Base-by-base conservation (phyloP, 37 sponge, comb jelly and placozoan species). In the Haliclona indistincta region DNA sequence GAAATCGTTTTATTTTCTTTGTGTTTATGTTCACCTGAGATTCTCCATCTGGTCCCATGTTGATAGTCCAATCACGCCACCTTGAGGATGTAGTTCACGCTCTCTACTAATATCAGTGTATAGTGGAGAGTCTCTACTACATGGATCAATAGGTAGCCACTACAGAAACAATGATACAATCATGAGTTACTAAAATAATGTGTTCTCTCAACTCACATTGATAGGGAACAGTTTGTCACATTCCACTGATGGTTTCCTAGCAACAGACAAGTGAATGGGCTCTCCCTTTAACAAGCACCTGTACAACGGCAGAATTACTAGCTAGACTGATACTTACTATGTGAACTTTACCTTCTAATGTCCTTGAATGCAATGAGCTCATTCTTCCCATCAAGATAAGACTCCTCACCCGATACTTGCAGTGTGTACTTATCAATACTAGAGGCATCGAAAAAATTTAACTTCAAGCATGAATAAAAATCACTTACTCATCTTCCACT, bases 211-310 rank as follows among this genome's bases (percentile, higher is more conserved):
- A 53, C 81, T 58, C 55, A 86, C 81, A 29, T 80, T 80, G 63
- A 80, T 37, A 7, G 54, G 10, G 11, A 19, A 80, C 2, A 63
- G 72, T 1, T 25, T 45, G 67, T 86, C 87, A 6, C 45, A 40
- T 2, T 45, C 54, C 0, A 26, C 43, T 17, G 39, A 4, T 22
- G 87, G 87, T 29, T 80, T 80, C 33, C 47, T 63, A 45, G 74
- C 42, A 41, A 86, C 44, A 1, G 87, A 86, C 22, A 86, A 38
- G 38, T 86, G 69, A 20, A 86, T 69, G 4, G 74, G 54, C 43
- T 86, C 87, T 29, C 54, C 62, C 28, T 86, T 80, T 5, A 75
- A 64, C 22, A 86, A 80, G 66, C 63, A 80, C 54, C 87, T 80
- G 35, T 35, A 71, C 67, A 47, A 5, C 6, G 39, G n/a, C 6